Evolutionary conservation across 2,888 invertebrate species (phyloP), one percentile per base, ranked within the genome.

Genomic region (Ophonus ardosiacus): DNA sequence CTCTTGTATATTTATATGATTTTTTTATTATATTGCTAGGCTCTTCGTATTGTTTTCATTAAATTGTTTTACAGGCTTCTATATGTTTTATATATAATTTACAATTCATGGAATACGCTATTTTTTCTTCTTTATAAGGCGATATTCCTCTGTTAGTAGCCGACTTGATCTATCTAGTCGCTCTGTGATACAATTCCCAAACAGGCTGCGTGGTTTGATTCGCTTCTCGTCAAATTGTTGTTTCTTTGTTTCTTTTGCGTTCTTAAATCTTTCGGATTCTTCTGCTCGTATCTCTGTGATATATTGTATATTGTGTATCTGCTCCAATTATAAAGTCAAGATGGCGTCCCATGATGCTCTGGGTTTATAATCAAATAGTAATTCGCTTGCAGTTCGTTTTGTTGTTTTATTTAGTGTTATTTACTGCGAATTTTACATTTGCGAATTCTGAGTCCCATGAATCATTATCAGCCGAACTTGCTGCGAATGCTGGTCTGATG

Each of bases 381-480:
- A 80, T 76, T 88, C 87, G 15, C 78, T 74, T 18, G 87, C 85
- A 24, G 87, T 86, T 82, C 84, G 87, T 31, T 88, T 87, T 40
- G 86, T 88, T 2, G 87, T 85, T 85, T 87, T 86, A 65, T 88
- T 87, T 3, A 1, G 88, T 88, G 82, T 89, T 90, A 76, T 90
- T 87, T 71, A 88, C 86, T 15, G 89, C 87, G 85, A 88, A 88
- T 85, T 90, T 89, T 56, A 89, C 88, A 15, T 84, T 85, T 17
- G 88, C 87, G 21, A 90, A 79, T 21, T 90, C 87, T 76, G 87
- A 86, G 87, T 90, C 89, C 90, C 90, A 90, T 63, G 87, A 87
- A 38, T 88, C 89, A 82, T 89, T 90, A 57, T 88, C 86, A 40
- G 86, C 43, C 43, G 43, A 51, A 10, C 43, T 51, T 51, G 43